Evolutionary conservation across 30 jellyfish, hydroid and myxozoan species (phyloP).

Genomic region (Hydractinia symbiolongicarpus): DNA sequence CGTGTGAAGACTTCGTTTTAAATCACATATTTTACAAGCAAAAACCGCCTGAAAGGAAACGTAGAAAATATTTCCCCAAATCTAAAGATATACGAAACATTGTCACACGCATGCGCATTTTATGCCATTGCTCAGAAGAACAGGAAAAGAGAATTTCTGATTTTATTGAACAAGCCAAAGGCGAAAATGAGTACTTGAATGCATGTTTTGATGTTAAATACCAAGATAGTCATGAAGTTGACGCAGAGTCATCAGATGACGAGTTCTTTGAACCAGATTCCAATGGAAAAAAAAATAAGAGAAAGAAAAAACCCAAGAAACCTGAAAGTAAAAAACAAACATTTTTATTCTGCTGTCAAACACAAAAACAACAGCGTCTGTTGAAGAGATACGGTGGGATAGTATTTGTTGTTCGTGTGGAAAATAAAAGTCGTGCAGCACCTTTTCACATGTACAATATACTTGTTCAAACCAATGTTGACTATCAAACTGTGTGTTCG

Average conservation of each 20-base stretch:
- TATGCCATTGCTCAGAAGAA: not conserved
- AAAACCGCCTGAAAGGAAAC: slow-evolving; percentile 7
- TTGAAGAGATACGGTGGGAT: slow-evolving; percentile 14
- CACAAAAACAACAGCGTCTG: slow-evolving; percentile 6
- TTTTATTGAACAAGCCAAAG: not conserved
- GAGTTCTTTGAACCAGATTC: slow-evolving; percentile 12
- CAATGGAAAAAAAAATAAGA: not conserved
- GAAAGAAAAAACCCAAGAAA: not conserved
- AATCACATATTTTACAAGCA: slow-evolving; percentile 17
- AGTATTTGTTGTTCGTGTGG: not conserved
- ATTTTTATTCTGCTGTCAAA: slow-evolving; percentile 9
- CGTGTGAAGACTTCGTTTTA: not conserved
- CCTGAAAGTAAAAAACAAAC: not conserved
- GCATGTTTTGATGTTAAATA: not conserved
- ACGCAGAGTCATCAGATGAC: slow-evolving; percentile 1
- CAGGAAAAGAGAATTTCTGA: not conserved
- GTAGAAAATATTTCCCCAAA: not conserved
- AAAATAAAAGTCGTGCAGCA: not conserved
- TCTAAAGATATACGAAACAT: not conserved
- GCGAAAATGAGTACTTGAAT: not conserved
- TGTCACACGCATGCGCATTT: not conserved
- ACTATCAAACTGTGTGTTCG: slow-evolving; percentile 9
- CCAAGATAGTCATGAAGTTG: not conserved
- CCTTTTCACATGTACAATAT: slow-evolving; percentile 6
- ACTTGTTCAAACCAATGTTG: slow-evolving; percentile 25